Evolutionary conservation across 2,888 invertebrate genomes (phyloP), one percentile per base, ranked within the genome.

Genomic region (Marasmarcha lunaedactyla): DNA sequence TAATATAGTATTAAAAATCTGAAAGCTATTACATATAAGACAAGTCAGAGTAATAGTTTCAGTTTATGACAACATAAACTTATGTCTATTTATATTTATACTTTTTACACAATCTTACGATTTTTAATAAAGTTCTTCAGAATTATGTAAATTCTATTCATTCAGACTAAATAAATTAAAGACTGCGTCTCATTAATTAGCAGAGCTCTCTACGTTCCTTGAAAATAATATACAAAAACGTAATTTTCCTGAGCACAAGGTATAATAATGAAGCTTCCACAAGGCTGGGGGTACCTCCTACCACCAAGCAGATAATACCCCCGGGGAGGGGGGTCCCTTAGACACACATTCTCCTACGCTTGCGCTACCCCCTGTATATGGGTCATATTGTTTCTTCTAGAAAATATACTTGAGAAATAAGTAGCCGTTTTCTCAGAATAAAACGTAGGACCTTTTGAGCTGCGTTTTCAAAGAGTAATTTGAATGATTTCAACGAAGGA

Each of bases 341-440:
- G 65, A 66, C 70, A 69, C 54, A 72, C 61, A 71, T 72, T 71
- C 71, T 64, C 66, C 59, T 64, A 76, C 74, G 73, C 76, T 62
- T 72, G 74, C 74, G 20, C 20, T 20, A 72, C 74, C 51, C 43
- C 50, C 46, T 57, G 54, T 51, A 77, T 71, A 49, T 78, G 61
- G 76, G 77, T 76, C 77, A 77, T 52, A 73, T 72, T 77, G 70
- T 12, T 74, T 59, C 60, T 59, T 48, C 41, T 50, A 30, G 30
- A 30, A 30, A 30, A 30, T 30, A 9, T 5, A 20, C 20, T 20
- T 20, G 20, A 20, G 20, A 20, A 20, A 20, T 20, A 20, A 20
- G 20, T 20, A 20, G 20, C 20, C 7, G 20, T 20, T 20, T 20
- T 20, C 20, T 20, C 7, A 20, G 20, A 20, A 20, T 20, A 20